Percentiles rank a stretch among this genome's conserved stretches.
Evolutionary conservation across 2,888 invertebrate species (phyloP).

Genomic region (Caenorhabditis sp.): DNA sequence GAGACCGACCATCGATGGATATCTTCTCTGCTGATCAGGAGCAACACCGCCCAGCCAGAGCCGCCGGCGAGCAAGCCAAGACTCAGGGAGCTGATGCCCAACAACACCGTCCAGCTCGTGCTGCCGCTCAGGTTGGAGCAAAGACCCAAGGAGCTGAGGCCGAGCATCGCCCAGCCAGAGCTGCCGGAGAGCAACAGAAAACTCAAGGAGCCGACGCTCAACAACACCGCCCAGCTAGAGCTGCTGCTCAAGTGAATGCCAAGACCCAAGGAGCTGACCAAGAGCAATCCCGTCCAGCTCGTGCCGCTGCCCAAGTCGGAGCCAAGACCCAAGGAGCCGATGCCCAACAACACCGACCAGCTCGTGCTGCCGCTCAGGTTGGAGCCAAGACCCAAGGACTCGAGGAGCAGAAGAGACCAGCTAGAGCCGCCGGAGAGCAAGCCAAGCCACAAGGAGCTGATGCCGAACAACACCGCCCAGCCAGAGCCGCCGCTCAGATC

Average conservation of each 20-base stretch:
- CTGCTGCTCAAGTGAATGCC: conserved; percentile 1
- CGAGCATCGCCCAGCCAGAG: neutral
- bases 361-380: conserved; percentile 10
- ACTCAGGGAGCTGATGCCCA: conserved; percentile 24
- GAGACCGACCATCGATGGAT: conserved; percentile 26
- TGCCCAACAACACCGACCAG: neutral
- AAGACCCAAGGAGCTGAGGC: conserved; percentile 10
- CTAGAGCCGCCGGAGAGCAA: conserved; percentile 9
- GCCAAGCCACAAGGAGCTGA: conserved; percentile 10
- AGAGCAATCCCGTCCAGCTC: neutral
- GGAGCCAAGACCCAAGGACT: conserved; percentile 11
- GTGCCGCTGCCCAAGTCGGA: conserved; percentile 3
- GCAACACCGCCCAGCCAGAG: conserved; percentile 18
- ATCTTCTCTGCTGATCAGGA: conserved; percentile 38
- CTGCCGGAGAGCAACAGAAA: neutral
- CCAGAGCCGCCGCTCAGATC: neutral
- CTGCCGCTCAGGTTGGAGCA: neutral
- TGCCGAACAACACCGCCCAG: neutral
- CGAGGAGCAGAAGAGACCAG: neutral
- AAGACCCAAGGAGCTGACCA: neutral
- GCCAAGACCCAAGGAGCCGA: conserved; percentile 24
- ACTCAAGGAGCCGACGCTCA: conserved; percentile 2
- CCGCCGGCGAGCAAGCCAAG: conserved; percentile 18
- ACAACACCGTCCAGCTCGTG: conserved; percentile 3
- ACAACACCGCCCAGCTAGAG: conserved; percentile 18